phyloP scores from a whole-genome alignment of 2,888 invertebrate genomes.

The Noctua pronuba region DNA sequence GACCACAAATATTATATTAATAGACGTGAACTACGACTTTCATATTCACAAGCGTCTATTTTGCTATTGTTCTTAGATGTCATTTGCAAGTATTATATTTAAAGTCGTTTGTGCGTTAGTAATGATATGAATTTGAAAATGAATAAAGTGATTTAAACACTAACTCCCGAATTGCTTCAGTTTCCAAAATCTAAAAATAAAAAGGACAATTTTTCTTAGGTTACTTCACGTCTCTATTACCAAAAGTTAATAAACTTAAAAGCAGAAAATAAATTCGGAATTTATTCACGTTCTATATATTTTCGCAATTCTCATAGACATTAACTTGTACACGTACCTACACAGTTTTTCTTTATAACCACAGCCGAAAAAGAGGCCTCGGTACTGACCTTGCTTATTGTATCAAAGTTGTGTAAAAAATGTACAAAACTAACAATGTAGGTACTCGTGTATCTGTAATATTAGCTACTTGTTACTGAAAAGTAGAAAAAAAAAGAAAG shows the following conservation, averaged over 20 bases:
- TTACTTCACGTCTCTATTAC: background rate
- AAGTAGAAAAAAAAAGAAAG: background rate
- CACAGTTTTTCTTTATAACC: background rate
- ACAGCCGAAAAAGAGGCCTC: background rate
- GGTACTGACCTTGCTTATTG: constrained; percentile 6
- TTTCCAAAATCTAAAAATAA: background rate
- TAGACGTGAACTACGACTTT: background rate
- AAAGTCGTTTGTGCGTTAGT: background rate
- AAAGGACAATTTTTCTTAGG: background rate
- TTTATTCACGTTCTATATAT: background rate
- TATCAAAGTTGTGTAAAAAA: background rate
- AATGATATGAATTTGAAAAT: background rate
- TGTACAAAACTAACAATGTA: background rate
- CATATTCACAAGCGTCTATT: background rate
- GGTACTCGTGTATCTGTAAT: background rate
- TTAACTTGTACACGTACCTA: background rate
- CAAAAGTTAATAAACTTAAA: background rate
- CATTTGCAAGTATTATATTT: constrained; percentile 3
- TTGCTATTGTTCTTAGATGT: constrained; percentile 6
- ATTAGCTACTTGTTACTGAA: background rate
- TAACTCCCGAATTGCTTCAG: background rate
- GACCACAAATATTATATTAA: background rate
- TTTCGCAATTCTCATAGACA: background rate
- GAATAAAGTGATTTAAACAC: background rate
- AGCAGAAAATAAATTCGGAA: too few relatives aligned